phyloP scores from a whole-genome alignment of 2,888 invertebrate genomes.

The Romanomermis culicivorax region DNA sequence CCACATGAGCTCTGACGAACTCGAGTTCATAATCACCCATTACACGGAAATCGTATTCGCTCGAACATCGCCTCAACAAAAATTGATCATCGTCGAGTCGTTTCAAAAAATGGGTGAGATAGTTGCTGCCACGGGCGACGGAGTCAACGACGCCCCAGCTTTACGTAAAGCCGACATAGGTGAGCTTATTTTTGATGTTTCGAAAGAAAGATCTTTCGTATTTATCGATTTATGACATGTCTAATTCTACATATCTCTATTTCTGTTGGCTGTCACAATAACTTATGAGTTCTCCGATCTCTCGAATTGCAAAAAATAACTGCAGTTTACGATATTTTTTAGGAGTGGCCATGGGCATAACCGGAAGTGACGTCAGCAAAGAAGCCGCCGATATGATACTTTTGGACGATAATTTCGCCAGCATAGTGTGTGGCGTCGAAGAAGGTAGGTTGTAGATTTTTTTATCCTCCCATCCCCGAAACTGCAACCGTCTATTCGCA shows the following conservation, averaged over 20 bases:
- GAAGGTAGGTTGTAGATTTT: too few relatives aligned
- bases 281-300: background rate
- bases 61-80: constrained; percentile 33
- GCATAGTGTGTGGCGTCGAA: constrained; percentile 75
- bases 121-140: constrained; percentile 41
- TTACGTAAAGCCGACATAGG: constrained; percentile 40
- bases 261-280: background rate
- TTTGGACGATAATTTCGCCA: constrained; percentile 93
- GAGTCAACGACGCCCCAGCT: constrained; percentile 41
- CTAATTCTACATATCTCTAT: background rate
- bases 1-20: constrained; percentile 25
- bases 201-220: too few relatives aligned
- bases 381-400: constrained; percentile 99
- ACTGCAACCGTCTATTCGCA: constrained; percentile 12
- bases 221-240: background rate
- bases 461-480: background rate
- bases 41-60: constrained; percentile 33
- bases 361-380: constrained; percentile 43
- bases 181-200: too few relatives aligned
- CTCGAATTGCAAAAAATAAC: too few relatives aligned
- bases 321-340: too few relatives aligned
- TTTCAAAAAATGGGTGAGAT: constrained; percentile 39
- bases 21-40: constrained; percentile 26
- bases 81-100: constrained; percentile 39
- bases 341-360: constrained; percentile 36